Base-by-base conservation (phyloP, 2,888 invertebrate genomes). In the Chymomyza fuscimana region DNA sequence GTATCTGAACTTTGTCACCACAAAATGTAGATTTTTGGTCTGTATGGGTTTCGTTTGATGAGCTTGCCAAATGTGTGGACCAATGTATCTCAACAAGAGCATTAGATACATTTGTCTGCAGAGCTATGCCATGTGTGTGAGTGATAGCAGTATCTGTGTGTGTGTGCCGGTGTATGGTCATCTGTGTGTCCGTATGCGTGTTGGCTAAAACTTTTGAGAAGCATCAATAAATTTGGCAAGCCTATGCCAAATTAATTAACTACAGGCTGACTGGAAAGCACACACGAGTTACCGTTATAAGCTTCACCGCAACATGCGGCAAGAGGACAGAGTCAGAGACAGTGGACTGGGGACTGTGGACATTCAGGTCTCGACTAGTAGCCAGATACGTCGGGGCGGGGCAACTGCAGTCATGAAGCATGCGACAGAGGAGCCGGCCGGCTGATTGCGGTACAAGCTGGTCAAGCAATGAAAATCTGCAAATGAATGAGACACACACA, bases 231-330 rank as follows among this genome's bases (percentile, higher is more conserved):
- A 25, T 58, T 58, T 22, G 58, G 25, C 58, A 58, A 16, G 58
- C 58, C 58, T 25, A 58, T 22, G 25, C 29, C 58, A 58, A 58
- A 29, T 58, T 58, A 58, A 58, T 58, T 58, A 29, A 58, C 58
- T 58, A 58, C 58, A 32, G 22, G 12, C 58, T 58, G 58, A 29
- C 22, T 25, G 29, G 58, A 5, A 22, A 22, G 58, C 25, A 25
- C 58, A 58, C 25, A 15, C 19, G 22, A 54, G 54, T 54, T 58
- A 58, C 58, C 58, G 58, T 58, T 58, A 58, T 22, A 58, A 58
- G 25, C 40, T 46, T 46, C 12, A 12, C 54, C 54, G 54, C 54
- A 54, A 54, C 16, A 54, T 54, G 54, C 12, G 54, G 9, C 54
- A 54, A 15, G 7, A 22, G 22, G 54, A 22, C 19, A 54, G 54